These are phyloP conservation scores for Epinotia demarniana DNA, from an alignment of 2,888 invertebrate genomes.

Conservation along the genomic window DNA sequence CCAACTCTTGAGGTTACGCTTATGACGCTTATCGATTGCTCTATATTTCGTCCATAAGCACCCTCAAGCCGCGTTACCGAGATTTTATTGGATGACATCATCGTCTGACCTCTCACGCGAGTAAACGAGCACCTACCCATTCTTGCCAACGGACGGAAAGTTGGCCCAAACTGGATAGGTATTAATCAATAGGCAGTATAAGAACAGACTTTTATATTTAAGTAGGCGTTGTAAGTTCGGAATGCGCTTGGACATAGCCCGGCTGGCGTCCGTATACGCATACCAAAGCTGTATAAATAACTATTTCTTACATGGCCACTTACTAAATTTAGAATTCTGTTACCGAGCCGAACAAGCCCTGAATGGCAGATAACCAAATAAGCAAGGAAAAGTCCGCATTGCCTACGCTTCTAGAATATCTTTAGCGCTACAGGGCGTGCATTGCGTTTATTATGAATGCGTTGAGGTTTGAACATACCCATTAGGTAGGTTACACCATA, in stretches of 20 bases:
- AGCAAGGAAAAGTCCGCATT: conserved; percentile 44
- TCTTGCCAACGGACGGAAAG: conserved; percentile 1
- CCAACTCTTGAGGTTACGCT: conserved; percentile 5
- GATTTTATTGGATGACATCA: conserved; percentile 48
- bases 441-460: conserved; percentile 23
- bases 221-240: conserved; percentile 17
- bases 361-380: conserved; percentile 58
- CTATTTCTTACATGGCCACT: conserved; percentile 24
- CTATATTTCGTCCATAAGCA: conserved; percentile 38
- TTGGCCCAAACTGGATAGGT: conserved; percentile 4
- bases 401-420: conserved; percentile 48
- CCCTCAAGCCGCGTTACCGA: conserved; percentile 23
- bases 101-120: conserved; percentile 44
- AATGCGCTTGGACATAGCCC: conserved; percentile 45
- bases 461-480: conserved; percentile 12
- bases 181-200: neutral
- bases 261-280: conserved; percentile 56
- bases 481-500: neutral
- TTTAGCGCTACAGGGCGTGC: conserved; percentile 34
- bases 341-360: conserved; percentile 56
- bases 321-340: conserved; percentile 71
- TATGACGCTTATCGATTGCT: conserved; percentile 41
- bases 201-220: neutral
- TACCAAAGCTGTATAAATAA: conserved; percentile 58
- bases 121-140: conserved; percentile 24